A percentile compares a stretch with the other conserved stretches of the same genome.
phyloP scores from a whole-genome alignment of 1,140 invertebrate genomes.

The Elymnias hypermnestra region DNA sequence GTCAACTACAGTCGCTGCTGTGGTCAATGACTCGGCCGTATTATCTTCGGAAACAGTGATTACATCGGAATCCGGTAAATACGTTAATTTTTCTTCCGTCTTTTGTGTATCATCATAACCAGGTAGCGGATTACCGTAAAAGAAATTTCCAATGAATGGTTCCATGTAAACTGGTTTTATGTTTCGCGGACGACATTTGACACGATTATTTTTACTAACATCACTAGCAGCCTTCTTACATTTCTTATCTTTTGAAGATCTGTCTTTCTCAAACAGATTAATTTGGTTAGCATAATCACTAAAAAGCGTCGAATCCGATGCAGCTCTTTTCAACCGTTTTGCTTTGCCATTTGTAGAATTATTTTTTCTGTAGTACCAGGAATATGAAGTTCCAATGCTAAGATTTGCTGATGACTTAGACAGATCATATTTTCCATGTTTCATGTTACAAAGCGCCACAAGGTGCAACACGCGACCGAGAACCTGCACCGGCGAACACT shows the following conservation, averaged over 20 bases:
- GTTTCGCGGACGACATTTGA: constrained; percentile 48
- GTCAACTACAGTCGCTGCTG: constrained; percentile 49
- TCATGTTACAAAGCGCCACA: constrained; percentile 62
- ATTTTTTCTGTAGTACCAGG: constrained; percentile 71
- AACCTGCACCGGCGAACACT: constrained; percentile 43
- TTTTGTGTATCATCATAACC: constrained; percentile 51
- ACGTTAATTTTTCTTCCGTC: constrained; percentile 57
- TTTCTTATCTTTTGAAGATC: constrained; percentile 36
- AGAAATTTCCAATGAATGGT: constrained; percentile 67
- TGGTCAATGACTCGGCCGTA: constrained; percentile 46
- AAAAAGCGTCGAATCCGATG: constrained; percentile 72
- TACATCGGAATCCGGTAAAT: constrained; percentile 62
- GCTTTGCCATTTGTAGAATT: constrained; percentile 53
- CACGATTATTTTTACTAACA: constrained; percentile 43
- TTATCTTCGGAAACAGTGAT: constrained; percentile 53
- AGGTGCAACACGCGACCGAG: constrained; percentile 45
- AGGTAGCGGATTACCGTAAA: constrained; percentile 59
- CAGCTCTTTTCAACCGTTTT: constrained; percentile 44
- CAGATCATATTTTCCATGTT: constrained; percentile 78
- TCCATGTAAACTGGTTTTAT: constrained; percentile 58
- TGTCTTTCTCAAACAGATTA: constrained; percentile 63
- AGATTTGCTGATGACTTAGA: constrained; percentile 72
- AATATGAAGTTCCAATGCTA: constrained; percentile 67
- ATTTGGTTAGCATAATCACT: constrained; percentile 74
- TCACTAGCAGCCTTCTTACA: constrained; percentile 58